Percentiles rank a stretch among this genome's conserved stretches.
Evolutionary conservation across 2,113 vertebrate genomes (phyloP).

Genomic region (Lipophrys pholis): DNA sequence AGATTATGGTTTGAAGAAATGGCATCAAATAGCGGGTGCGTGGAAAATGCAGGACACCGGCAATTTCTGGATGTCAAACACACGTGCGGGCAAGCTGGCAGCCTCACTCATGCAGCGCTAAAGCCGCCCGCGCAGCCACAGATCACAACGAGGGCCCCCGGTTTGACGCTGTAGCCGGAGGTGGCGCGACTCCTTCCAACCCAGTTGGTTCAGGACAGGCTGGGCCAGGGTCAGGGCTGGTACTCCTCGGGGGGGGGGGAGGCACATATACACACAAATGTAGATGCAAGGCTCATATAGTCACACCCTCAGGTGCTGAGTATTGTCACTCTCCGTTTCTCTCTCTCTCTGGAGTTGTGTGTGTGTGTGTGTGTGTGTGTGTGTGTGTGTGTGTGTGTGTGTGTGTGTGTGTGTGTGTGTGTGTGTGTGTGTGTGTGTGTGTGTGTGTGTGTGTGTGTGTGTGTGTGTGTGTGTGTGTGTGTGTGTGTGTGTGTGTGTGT

Average conservation of each 20-base stretch:
- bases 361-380: too few relatives aligned
- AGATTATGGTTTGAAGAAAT: conserved; percentile 94
- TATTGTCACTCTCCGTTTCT: conserved; percentile 70
- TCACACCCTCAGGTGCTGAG: conserved; percentile 69
- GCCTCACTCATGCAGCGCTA: conserved; percentile 87
- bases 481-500: too few relatives aligned
- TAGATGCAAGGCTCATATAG: conserved; percentile 42
- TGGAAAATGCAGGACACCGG: conserved; percentile 92
- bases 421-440: too few relatives aligned
- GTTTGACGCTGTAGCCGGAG: conserved; percentile 42
- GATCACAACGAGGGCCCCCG: conserved; percentile 18
- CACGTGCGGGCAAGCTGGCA: conserved; percentile 83
- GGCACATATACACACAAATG: conserved; percentile 41
- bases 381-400: too few relatives aligned
- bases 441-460: too few relatives aligned
- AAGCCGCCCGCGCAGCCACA: conserved; percentile 15
- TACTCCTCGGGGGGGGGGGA: conserved; percentile 63
- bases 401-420: too few relatives aligned
- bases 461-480: too few relatives aligned
- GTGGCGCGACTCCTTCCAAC: conserved; percentile 57
- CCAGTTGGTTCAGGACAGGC: conserved; percentile 72
- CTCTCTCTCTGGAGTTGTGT: conserved; percentile 48
- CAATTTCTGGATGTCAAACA: conserved; percentile 96
- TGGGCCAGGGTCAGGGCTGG: conserved; percentile 65
- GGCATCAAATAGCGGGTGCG: conserved; percentile 92